Evolutionary conservation across 1,140 invertebrate genomes (phyloP).

Genomic region (Chionoecetes opilio): DNA sequence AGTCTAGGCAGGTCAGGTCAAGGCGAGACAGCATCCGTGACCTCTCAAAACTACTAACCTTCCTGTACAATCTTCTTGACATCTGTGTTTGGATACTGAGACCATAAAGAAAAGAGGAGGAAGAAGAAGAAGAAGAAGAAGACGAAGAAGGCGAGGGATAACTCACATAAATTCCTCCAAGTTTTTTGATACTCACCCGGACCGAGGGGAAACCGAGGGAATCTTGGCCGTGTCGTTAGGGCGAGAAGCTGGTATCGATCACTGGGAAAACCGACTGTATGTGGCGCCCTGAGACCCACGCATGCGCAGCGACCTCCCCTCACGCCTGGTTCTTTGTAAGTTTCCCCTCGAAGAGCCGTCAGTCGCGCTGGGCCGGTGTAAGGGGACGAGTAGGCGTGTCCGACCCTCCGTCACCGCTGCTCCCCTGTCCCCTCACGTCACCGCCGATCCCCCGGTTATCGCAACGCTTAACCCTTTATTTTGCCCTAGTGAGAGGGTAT

Average conservation of each 20-base stretch:
- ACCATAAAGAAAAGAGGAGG: neutral
- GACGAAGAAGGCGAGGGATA: neutral
- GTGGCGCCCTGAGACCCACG: neutral
- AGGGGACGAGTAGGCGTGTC: constrained; percentile 37
- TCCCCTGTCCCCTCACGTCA: neutral
- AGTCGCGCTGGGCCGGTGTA: constrained; percentile 58
- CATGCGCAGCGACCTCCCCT: neutral
- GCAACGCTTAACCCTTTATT: neutral
- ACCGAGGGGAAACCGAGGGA: neutral
- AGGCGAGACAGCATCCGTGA: neutral
- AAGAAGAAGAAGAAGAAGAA: neutral
- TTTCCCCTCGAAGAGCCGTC: constrained; percentile 64
- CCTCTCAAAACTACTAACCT: neutral
- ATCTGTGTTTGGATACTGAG: neutral
- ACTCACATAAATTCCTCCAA: neutral
- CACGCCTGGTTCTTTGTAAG: constrained; percentile 61
- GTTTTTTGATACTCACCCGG: neutral
- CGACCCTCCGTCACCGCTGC: constrained; percentile 3
- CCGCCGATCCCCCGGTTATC: neutral
- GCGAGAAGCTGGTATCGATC: constrained; percentile 53
- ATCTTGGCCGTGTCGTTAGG: neutral
- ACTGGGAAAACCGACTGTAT: constrained; percentile 43
- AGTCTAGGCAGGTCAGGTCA: neutral
- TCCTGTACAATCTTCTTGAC: neutral
- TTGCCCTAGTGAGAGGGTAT: neutral